These are phyloP conservation scores for Lathamus discolor DNA, from an alignment of 2,113 vertebrate species.

Conservation along the genomic window DNA sequence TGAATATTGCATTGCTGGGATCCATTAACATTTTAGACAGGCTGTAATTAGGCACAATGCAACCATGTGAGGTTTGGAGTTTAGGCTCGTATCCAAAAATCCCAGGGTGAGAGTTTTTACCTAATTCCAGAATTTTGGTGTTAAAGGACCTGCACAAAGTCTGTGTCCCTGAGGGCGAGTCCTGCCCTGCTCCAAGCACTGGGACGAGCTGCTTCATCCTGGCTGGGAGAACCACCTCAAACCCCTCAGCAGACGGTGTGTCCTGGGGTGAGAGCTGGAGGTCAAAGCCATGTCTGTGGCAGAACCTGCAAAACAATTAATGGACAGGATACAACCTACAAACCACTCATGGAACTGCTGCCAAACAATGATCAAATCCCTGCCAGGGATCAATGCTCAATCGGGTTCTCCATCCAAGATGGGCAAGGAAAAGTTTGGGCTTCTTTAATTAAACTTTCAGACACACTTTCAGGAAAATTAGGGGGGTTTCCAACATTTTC, in stretches of 20 bases:
- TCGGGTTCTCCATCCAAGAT: neutral
- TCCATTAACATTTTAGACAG: neutral
- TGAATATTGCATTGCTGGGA: neutral
- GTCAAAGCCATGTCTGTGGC: neutral
- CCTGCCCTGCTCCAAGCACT: neutral
- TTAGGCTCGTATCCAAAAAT: neutral
- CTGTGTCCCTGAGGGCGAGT: neutral
- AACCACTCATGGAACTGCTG: neutral
- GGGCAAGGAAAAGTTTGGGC: neutral
- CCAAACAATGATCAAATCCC: neutral
- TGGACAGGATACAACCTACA: neutral
- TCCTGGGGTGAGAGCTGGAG: neutral
- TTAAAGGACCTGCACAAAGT: neutral
- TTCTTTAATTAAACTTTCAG: accelerated
- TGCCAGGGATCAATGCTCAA: neutral
- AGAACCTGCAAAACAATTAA: neutral
- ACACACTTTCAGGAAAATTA: neutral
- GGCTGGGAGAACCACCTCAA: neutral
- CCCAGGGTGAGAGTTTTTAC: neutral
- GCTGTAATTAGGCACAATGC: conserved; percentile 7
- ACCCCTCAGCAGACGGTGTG: neutral
- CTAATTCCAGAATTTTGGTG: neutral
- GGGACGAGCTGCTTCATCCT: neutral
- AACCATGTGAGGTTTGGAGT: neutral
- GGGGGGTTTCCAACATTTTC: neutral